phyloP scores from a whole-genome alignment of 1,140 invertebrate species.

The Plectrocnemia conspersa region DNA sequence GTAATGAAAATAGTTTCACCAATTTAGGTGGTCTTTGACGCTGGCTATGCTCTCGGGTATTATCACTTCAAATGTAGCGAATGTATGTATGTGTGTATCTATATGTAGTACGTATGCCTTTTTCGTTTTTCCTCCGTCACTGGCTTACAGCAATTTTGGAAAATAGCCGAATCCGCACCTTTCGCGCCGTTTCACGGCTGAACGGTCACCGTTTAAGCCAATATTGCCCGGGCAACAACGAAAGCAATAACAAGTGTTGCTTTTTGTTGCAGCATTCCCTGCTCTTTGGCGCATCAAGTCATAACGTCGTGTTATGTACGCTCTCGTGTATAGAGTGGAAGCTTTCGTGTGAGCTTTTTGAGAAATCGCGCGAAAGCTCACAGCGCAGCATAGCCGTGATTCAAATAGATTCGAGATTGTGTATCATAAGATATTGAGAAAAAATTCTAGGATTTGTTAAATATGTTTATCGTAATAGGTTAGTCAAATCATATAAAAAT shows the following conservation, averaged over 20 bases:
- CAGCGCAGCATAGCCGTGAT: background rate
- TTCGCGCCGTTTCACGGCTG: slow-evolving; percentile 21
- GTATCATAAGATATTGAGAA: too few species aligned
- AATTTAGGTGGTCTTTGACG: slow-evolving; percentile 10
- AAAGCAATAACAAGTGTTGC: background rate
- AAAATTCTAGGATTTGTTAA: too few species aligned
- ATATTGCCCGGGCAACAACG: slow-evolving; percentile 21
- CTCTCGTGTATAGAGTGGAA: too few species aligned
- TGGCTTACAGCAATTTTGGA: slow-evolving; percentile 13
- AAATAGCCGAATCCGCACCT: background rate
- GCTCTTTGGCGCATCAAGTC: background rate
- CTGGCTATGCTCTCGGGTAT: background rate
- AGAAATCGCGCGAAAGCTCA: too few species aligned
- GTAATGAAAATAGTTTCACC: slow-evolving; percentile 28
- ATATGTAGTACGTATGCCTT: too few species aligned
- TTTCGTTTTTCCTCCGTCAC: too few species aligned
- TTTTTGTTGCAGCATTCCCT: background rate
- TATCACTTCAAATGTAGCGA: slow-evolving; percentile 7
- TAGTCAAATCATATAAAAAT: too few species aligned
- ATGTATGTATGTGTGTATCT: too few species aligned
- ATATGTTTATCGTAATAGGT: too few species aligned
- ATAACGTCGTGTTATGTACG: too few species aligned
- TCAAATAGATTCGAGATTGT: too few species aligned
- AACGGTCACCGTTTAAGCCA: slow-evolving; percentile 23
- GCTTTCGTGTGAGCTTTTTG: background rate